Evolutionary conservation across 1,140 invertebrate species (phyloP).

Genomic region (Cyphomyrmex costatus): DNA sequence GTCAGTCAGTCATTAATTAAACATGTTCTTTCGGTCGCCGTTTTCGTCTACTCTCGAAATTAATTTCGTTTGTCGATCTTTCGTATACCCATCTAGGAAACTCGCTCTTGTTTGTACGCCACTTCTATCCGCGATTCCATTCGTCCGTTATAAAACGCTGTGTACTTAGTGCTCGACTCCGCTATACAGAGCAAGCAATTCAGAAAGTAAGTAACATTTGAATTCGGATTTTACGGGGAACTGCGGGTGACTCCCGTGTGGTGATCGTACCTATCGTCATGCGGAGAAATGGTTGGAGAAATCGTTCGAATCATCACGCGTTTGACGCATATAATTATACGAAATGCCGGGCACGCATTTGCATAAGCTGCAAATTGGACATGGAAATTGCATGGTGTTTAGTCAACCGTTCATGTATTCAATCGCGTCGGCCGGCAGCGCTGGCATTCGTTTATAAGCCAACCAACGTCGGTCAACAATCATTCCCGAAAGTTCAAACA

Average conservation of each 20-base stretch:
- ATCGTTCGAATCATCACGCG: constrained; percentile 28
- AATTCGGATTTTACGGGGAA: constrained; percentile 39
- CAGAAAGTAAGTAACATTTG: constrained; percentile 62
- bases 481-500: constrained; percentile 60
- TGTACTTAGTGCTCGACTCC: constrained; percentile 56
- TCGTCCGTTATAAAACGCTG: constrained; percentile 62
- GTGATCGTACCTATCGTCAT: neutral
- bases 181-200: constrained; percentile 62
- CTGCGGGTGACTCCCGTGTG: neutral
- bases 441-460: constrained; percentile 51
- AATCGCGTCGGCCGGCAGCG: constrained; percentile 32
- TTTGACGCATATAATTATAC: constrained; percentile 54
- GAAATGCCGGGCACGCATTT: constrained; percentile 50
- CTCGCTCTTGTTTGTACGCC: constrained; percentile 61
- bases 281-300: constrained; percentile 19
- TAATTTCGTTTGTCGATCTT: constrained; percentile 53
- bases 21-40: constrained; percentile 25
- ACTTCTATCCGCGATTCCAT: constrained; percentile 58
- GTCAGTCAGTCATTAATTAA: constrained; percentile 52
- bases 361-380: constrained; percentile 61
- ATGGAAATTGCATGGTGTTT: constrained; percentile 61
- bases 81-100: constrained; percentile 48
- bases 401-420: constrained; percentile 58
- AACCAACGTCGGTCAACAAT: constrained; percentile 49
- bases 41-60: constrained; percentile 55